Evolutionary conservation across 1,140 invertebrate species (phyloP).

Genomic region (Drosophila carrolli): DNA sequence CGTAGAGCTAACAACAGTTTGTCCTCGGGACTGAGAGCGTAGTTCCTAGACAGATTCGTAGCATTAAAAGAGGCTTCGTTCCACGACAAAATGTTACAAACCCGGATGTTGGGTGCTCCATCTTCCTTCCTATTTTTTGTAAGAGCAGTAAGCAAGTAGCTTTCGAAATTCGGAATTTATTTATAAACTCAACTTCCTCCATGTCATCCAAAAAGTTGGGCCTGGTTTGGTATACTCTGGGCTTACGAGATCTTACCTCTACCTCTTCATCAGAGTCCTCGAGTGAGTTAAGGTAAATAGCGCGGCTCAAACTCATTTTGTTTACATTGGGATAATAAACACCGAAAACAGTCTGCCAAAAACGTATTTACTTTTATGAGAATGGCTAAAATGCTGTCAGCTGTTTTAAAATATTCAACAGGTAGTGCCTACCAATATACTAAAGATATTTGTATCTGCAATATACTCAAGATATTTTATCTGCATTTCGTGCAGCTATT

Average conservation of each 20-base stretch:
- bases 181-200: constrained; percentile 1
- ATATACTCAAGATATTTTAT: no score
- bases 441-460: no score
- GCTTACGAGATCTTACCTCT: neutral
- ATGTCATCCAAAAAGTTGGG: neutral
- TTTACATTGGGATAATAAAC: neutral
- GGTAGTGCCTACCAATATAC: neutral
- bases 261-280: neutral
- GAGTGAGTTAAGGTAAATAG: constrained; percentile 1
- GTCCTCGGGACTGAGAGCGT: neutral
- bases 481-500: no score
- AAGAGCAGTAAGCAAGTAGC: neutral
- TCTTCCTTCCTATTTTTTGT: neutral
- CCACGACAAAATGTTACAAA: neutral
- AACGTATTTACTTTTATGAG: neutral
- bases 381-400: neutral
- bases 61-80: neutral
- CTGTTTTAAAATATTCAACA: neutral
- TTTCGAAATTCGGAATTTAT: constrained; percentile 3
- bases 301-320: neutral
- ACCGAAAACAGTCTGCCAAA: no score
- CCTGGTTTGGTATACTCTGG: neutral
- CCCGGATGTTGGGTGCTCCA: neutral
- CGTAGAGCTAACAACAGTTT: constrained; percentile 1
- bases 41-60: neutral